Percentiles rank a stretch among this genome's conserved stretches.
Evolutionary conservation across 2,797 vertebrate genomes (phyloP).

Genomic region (Nothura maculosa): DNA sequence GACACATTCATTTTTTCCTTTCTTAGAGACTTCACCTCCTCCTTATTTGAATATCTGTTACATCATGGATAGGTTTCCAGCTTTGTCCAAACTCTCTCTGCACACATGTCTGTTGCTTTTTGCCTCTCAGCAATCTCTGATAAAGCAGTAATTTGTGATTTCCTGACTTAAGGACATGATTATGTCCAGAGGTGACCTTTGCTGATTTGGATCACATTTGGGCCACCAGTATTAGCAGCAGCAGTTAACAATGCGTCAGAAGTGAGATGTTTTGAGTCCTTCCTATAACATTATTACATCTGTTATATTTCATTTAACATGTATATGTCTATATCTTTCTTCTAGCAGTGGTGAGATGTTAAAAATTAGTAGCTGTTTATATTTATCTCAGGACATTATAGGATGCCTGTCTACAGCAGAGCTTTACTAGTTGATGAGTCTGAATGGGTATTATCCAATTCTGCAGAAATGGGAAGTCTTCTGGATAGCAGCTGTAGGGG

Average conservation of each 20-base stretch:
- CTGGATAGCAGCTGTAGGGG: not conserved
- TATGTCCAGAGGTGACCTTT: not conserved
- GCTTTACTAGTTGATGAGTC: not conserved
- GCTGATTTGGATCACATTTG: not conserved
- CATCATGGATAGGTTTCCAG: not conserved
- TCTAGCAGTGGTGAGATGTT: not conserved
- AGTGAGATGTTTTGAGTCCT: not conserved
- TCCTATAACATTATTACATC: not conserved
- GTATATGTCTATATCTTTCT: not conserved
- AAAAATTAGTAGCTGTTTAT: not conserved
- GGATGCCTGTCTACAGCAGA: not conserved
- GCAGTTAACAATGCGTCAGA: rapidly evolving
- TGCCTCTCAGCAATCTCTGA: not conserved
- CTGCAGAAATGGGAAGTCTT: not conserved
- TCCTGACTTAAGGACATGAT: not conserved
- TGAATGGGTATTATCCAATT: not conserved
- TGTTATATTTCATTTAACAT: not conserved
- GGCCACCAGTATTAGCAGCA: not conserved
- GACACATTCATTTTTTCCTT: not conserved
- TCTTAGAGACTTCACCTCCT: not conserved
- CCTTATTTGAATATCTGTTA: not conserved
- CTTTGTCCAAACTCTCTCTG: not conserved
- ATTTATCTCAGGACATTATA: not conserved
- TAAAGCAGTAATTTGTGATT: not conserved
- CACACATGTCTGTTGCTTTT: not conserved